Base-by-base conservation (phyloP, 2,888 invertebrate genomes). In the Latrodectus hesperus region DNA sequence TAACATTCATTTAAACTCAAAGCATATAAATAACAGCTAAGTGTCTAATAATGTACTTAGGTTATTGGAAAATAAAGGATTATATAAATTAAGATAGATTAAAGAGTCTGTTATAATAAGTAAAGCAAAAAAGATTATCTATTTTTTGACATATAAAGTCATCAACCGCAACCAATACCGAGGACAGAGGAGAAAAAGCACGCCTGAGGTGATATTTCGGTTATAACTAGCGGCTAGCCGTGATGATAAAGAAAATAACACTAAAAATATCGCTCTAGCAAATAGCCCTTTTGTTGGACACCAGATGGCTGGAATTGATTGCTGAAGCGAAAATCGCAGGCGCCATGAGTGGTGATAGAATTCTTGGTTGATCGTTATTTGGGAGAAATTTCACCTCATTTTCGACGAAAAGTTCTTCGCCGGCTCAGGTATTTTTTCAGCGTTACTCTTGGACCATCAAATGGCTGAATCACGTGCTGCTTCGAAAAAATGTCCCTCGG, bases 261-360 rank as follows among this genome's bases (percentile, higher is more conserved):
- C 77, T 72, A 72, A 77, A 77, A 84, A 84, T 77, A 84, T 77
- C 77, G 71, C 72, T 77, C 64, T 52, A 71, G 72, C 77, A 84
- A 84, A 78, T 71, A 77, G 77, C 72, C 77, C 71, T 77, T 77
- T 71, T 84, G 77, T 78, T 77, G 84, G 84, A 84, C 84, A 78
- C 77, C 84, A 84, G 84, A 71, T 84, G 84, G 84, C 53, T n/a
- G 77, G 64, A 84, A 84, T 84, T 84, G 84, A 84, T 84, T 84
- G 84, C 84, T 84, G 77, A 78, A 77, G 84, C 84, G 84, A 84
- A 84, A 84, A 84, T 84, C 77, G 72, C 52, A 9, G 72, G 84
- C 84, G 77, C 84, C 84, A 84, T 77, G 77, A 84, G 72, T 38
- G 72, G 26, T 77, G 84, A 84, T 84, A 72, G 84, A 84, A 77